Evolutionary conservation across 2,113 vertebrate genomes (phyloP).

Genomic region (Ciconia boyciana): DNA sequence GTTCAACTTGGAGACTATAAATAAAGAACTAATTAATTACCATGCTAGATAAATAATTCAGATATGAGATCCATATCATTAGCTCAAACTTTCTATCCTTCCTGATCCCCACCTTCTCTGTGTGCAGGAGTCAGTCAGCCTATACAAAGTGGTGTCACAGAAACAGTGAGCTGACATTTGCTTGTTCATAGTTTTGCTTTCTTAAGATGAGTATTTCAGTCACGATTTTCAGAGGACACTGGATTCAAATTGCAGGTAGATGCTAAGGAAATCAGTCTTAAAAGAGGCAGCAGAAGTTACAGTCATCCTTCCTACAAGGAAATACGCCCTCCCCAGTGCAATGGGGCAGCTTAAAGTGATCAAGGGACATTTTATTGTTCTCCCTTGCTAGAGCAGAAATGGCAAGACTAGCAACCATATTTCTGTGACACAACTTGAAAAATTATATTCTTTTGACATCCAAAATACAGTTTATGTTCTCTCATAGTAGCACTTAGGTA

Average conservation of each 20-base stretch:
- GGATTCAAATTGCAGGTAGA: neutral
- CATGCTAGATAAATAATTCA: neutral
- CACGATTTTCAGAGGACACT: neutral
- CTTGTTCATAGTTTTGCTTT: neutral
- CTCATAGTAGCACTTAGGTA: neutral
- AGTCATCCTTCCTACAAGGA: neutral
- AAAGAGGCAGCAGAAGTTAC: neutral
- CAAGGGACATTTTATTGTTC: neutral
- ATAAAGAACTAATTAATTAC: neutral
- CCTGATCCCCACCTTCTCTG: neutral
- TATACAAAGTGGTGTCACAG: neutral
- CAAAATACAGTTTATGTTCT: neutral
- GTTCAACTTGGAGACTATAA: neutral
- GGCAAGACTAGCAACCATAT: neutral
- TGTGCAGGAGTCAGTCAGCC: neutral
- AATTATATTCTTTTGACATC: neutral
- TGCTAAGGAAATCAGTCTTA: neutral
- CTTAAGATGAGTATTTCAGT: neutral
- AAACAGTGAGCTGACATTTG: neutral
- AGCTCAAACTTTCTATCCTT: neutral
- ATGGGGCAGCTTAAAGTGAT: neutral
- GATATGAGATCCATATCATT: neutral
- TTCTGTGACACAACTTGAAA: neutral
- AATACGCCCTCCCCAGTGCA: fast-evolving
- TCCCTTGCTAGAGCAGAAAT: neutral